Percentiles rank a stretch among this genome's conserved stretches.
Conservation (phyloP, 2,797 vertebrate species). For the Apodemus agrarius region DNA sequence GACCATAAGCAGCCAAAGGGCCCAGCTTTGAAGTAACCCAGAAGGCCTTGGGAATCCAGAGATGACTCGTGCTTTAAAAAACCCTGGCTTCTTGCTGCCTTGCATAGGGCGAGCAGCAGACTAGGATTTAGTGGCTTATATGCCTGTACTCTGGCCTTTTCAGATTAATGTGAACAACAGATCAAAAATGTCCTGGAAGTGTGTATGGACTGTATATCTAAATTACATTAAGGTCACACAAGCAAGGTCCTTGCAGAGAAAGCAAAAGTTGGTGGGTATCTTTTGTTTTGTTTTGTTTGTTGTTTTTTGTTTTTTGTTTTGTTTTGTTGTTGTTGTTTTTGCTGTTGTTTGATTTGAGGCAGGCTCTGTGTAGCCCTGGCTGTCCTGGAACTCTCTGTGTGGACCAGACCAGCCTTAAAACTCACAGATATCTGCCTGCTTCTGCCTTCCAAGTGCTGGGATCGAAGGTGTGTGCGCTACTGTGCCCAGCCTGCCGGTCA, state of each 20-base stretch:
- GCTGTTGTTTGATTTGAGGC: not conserved
- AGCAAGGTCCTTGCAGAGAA: not conserved
- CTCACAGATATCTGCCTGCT: not conserved
- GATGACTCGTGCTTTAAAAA: slow-evolving; percentile 45
- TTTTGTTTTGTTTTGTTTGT: not conserved
- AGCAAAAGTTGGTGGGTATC: not conserved
- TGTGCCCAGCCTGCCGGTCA: not conserved
- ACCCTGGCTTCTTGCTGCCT: not conserved
- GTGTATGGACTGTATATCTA: not conserved
- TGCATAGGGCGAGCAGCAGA: not conserved
- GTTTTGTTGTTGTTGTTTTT: not conserved
- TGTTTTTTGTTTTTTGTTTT: too few species aligned
- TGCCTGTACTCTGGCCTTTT: not conserved
- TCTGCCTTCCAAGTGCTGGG: not conserved
- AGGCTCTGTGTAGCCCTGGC: not conserved
- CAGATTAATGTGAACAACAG: not conserved
- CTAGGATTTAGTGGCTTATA: slow-evolving; percentile 9
- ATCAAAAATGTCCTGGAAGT: slow-evolving; percentile 3
- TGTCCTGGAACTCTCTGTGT: not conserved
- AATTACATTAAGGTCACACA: not conserved
- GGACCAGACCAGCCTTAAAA: not conserved
- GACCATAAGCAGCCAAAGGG: slow-evolving; percentile 51
- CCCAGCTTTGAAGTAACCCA: slow-evolving; percentile 69
- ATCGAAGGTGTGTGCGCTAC: too few species aligned
- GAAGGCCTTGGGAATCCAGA: slow-evolving; percentile 55